Evolutionary conservation across 2,797 vertebrate species (phyloP).

Genomic region (Capromys pilorides): DNA sequence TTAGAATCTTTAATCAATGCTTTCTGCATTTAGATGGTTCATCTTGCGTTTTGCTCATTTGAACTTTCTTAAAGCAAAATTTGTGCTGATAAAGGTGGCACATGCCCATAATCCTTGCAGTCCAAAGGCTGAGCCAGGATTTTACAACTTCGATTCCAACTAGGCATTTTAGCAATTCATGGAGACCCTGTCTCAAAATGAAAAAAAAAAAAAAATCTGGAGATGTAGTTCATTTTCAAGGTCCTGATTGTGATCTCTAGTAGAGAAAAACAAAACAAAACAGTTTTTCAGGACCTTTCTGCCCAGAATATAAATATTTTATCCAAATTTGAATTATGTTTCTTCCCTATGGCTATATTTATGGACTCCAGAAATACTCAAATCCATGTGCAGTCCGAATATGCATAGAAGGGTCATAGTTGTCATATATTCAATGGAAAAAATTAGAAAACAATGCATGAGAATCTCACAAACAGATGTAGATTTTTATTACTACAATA

Average conservation of each 20-base stretch:
- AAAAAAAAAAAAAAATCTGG: neutral
- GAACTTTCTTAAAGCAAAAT: neutral
- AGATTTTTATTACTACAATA: constrained; percentile 20
- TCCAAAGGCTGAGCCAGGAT: neutral
- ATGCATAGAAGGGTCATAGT: neutral
- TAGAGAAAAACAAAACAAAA: neutral
- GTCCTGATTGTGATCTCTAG: neutral
- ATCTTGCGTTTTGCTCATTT: neutral
- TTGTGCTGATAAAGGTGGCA: neutral
- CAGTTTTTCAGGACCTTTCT: neutral
- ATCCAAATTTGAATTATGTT: neutral
- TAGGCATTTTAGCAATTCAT: neutral
- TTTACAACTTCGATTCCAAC: neutral
- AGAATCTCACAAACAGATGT: constrained; percentile 37
- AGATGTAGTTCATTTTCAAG: neutral
- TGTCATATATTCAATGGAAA: constrained; percentile 9
- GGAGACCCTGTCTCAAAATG: neutral
- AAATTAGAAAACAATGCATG: neutral
- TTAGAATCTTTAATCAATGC: neutral
- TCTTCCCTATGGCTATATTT: neutral
- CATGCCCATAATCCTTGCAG: neutral
- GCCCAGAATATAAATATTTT: neutral
- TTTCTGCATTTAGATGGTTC: neutral
- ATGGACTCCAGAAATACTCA: neutral
- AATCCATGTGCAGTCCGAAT: neutral